These are phyloP conservation scores for Lumbricus terrestris DNA, from an alignment of 2,888 invertebrate genomes.

Conservation along the genomic window DNA sequence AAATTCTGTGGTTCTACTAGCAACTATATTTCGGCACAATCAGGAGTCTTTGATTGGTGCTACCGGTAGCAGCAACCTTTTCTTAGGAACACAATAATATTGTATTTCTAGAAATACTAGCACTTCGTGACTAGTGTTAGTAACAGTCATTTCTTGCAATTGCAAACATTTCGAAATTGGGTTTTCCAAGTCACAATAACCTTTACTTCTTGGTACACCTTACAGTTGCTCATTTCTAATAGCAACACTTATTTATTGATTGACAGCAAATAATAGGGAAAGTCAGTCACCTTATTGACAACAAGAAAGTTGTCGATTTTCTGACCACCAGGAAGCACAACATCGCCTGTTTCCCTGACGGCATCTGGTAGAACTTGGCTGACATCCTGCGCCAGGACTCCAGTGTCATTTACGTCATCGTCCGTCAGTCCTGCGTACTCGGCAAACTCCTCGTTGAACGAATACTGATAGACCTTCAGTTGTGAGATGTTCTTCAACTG, in stretches of 20 bases:
- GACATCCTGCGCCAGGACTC: constrained; percentile 94
- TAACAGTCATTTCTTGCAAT: neutral
- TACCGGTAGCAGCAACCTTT: neutral
- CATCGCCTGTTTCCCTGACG: constrained; percentile 82
- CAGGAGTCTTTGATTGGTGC: neutral
- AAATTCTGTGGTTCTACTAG: neutral
- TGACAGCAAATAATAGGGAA: neutral
- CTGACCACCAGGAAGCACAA: constrained; percentile 80
- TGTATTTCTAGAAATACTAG: neutral
- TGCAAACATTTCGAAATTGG: no score
- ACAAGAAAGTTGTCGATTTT: constrained; percentile 89
- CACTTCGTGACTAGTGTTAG: neutral
- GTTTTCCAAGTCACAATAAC: neutral
- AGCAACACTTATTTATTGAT: neutral
- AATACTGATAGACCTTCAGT: constrained; percentile 86
- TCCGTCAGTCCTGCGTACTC: constrained; percentile 70
- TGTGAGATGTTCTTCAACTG: constrained; percentile 87
- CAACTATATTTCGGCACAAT: neutral
- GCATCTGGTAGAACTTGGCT: constrained; percentile 88
- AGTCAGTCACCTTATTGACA: constrained; percentile 81
- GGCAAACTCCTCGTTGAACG: constrained; percentile 83
- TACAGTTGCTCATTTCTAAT: neutral
- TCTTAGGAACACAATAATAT: neutral
- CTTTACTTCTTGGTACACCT: neutral
- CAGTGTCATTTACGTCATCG: constrained; percentile 73